Conservation (phyloP, 1,140 invertebrate genomes). For the Schmidtea mediterranea region DNA sequence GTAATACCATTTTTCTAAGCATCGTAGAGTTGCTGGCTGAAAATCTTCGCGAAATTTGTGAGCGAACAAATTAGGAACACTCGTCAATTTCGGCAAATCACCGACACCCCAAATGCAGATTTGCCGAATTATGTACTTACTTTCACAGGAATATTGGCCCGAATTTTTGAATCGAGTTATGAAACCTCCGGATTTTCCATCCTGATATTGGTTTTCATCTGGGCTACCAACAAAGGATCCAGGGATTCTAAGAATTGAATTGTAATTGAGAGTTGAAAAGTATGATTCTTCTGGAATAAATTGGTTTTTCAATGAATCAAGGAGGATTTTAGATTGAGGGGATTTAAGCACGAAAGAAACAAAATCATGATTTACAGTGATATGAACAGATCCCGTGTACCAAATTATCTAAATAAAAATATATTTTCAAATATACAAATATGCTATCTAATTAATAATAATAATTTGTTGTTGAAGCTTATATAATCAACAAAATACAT, state of each 20-base stretch:
- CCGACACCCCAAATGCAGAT: too few species aligned
- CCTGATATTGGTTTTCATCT: not conserved
- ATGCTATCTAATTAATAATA: too few species aligned
- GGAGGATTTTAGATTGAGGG: not conserved
- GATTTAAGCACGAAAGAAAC: constrained; percentile 7
- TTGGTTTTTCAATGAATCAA: constrained; percentile 4
- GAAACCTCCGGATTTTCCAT: too few species aligned
- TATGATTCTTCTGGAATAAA: constrained; percentile 10
- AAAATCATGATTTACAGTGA: constrained; percentile 4
- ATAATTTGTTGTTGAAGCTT: too few species aligned
- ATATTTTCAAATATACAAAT: too few species aligned
- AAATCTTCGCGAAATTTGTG: constrained; percentile 19
- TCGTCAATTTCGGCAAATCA: too few species aligned
- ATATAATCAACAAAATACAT: too few species aligned
- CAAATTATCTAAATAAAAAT: not conserved
- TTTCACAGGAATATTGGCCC: not conserved
- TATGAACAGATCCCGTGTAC: constrained; percentile 7
- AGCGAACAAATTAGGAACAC: constrained; percentile 15
- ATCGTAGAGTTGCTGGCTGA: constrained; percentile 14
- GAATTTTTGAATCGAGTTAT: constrained; percentile 2
- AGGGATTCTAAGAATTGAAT: constrained; percentile 8
- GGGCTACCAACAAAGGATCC: constrained; percentile 7
- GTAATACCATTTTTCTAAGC: constrained; percentile 15
- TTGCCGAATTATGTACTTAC: constrained; percentile 4
- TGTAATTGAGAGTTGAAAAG: constrained; percentile 10